Evolutionary conservation across 2,113 vertebrate species (phyloP).

Genomic region (Eudorcas thomsonii): DNA sequence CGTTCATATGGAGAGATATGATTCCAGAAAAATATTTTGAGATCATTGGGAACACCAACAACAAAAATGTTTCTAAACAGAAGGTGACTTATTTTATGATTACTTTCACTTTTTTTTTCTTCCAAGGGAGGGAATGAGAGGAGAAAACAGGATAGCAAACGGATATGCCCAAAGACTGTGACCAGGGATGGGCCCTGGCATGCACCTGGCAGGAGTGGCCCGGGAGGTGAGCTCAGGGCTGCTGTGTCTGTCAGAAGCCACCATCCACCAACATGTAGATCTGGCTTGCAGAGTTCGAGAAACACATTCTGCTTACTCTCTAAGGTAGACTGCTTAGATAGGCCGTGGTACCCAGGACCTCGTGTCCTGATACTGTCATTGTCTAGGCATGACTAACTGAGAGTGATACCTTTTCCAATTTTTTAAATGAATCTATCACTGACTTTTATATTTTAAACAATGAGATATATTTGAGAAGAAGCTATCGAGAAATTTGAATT

Average conservation of each 20-base stretch:
- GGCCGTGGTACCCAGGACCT: not conserved
- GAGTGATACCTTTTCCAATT: not conserved
- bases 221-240: not conserved
- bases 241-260: not conserved
- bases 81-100: not conserved
- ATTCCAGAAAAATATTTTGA: slow-evolving; percentile 7
- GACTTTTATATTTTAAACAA: not conserved
- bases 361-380: not conserved
- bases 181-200: not conserved
- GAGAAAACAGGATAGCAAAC: not conserved
- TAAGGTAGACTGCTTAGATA: too few relatives aligned
- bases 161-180: not conserved
- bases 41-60: not conserved
- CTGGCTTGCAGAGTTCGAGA: not conserved
- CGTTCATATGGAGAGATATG: not conserved
- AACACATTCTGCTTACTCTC: not conserved
- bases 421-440: not conserved
- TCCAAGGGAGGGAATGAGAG: not conserved
- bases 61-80: not conserved
- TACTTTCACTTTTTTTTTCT: not conserved
- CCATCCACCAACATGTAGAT: fast-evolving
- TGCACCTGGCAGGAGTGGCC: fast-evolving
- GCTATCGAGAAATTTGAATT: not conserved
- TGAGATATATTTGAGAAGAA: not conserved
- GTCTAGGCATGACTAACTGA: not conserved